Evolutionary conservation across 2,888 invertebrate genomes (phyloP).

Genomic region (Operophtera brumata): DNA sequence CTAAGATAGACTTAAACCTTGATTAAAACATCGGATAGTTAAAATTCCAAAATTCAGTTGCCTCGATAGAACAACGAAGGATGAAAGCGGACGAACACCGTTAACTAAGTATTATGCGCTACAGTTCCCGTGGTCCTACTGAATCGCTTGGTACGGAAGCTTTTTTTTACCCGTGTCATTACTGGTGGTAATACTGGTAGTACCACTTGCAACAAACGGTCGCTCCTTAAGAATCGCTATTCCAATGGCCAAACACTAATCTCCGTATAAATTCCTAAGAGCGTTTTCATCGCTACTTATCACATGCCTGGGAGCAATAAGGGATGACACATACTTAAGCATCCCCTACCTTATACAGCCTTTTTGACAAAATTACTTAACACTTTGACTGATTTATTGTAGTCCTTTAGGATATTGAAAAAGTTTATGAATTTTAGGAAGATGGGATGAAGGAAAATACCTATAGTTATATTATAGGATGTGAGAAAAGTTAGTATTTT

Average conservation of each 20-base stretch:
- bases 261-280: slow-evolving; percentile 27
- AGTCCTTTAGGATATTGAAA: slow-evolving; percentile 14
- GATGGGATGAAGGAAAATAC: too few species aligned
- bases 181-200: too few species aligned
- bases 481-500: neutral
- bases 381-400: slow-evolving; percentile 24
- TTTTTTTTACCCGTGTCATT: too few species aligned
- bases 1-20: too few species aligned
- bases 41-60: too few species aligned
- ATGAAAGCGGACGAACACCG: too few species aligned
- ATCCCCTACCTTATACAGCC: slow-evolving; percentile 1
- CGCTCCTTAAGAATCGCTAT: neutral
- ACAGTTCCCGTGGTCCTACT: too few species aligned
- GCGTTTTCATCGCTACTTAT: slow-evolving; percentile 24
- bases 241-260: slow-evolving; percentile 19
- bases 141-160: too few species aligned
- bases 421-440: slow-evolving; percentile 3
- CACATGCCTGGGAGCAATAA: slow-evolving; percentile 24
- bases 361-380: slow-evolving; percentile 21
- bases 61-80: too few species aligned
- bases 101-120: too few species aligned
- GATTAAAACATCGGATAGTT: too few species aligned
- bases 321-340: slow-evolving; percentile 8
- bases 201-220: too few species aligned
- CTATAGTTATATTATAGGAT: neutral